These are phyloP conservation scores for honey bee (Apis mellifera) DNA, from an alignment of 1,140 invertebrate genomes.

Conservation along the genomic window DNA sequence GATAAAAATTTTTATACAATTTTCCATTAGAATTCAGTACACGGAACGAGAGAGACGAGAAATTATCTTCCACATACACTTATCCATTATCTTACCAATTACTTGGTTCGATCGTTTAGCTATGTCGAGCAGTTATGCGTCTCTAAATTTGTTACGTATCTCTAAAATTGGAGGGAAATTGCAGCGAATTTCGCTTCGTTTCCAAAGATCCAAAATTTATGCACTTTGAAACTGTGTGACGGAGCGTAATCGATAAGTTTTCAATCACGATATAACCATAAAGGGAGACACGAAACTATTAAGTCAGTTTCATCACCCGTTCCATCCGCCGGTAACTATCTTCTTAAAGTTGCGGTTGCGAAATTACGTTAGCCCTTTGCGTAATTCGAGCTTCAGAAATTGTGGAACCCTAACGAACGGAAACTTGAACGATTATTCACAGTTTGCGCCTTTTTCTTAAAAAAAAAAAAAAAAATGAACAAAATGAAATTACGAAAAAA, in stretches of 20 bases:
- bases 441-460: background rate
- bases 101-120: background rate
- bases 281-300: background rate
- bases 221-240: background rate
- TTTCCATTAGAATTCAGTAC: background rate
- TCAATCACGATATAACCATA: slow-evolving; percentile 17
- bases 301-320: background rate
- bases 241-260: background rate
- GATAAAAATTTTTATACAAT: background rate
- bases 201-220: background rate
- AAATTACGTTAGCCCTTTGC: background rate
- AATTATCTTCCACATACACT: background rate
- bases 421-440: background rate
- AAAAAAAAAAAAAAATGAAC: too few species aligned
- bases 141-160: too few species aligned
- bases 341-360: background rate
- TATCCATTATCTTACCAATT: too few species aligned
- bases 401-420: background rate
- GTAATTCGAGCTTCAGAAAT: background rate
- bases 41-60: too few species aligned
- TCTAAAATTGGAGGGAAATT: background rate
- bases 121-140: background rate
- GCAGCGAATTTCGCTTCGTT: background rate
- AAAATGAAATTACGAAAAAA: background rate
- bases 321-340: too few species aligned